These are phyloP conservation scores for Daboia siamensis DNA, from an alignment of 2,113 vertebrate species.

Conservation along the genomic window DNA sequence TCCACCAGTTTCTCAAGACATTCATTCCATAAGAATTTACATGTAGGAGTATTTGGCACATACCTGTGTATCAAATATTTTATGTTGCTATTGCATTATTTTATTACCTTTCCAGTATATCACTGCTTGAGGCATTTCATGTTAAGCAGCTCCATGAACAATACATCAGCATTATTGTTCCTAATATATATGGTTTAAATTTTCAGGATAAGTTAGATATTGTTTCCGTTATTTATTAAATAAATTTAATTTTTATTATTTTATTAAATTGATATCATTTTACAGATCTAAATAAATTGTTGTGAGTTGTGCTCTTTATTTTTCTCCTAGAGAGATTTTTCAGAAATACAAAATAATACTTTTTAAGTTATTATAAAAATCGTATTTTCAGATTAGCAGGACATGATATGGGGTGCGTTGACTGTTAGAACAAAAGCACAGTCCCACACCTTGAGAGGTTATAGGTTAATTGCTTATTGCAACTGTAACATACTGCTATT, in stretches of 20 bases:
- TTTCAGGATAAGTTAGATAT: background rate
- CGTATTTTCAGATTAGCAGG: background rate
- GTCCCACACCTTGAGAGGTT: background rate
- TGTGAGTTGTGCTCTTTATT: background rate
- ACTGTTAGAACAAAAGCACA: background rate
- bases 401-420: background rate
- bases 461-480: background rate
- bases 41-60: constrained; percentile 40
- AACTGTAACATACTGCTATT: background rate
- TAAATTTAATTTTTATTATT: background rate
- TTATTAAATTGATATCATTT: background rate
- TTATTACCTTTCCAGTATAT: background rate
- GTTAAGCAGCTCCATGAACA: background rate
- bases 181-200: background rate
- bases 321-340: background rate
- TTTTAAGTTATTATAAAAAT: background rate
- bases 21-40: constrained; percentile 44
- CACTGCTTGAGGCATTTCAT: constrained; percentile 4
- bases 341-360: background rate
- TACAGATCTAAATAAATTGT: background rate
- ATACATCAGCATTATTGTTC: background rate
- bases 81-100: constrained; percentile 36
- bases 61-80: constrained; percentile 13
- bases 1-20: constrained; percentile 42
- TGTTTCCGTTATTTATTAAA: background rate